These are phyloP conservation scores for Gadopsis marmoratus DNA, from an alignment of 2,797 vertebrate species.

Conservation along the genomic window DNA sequence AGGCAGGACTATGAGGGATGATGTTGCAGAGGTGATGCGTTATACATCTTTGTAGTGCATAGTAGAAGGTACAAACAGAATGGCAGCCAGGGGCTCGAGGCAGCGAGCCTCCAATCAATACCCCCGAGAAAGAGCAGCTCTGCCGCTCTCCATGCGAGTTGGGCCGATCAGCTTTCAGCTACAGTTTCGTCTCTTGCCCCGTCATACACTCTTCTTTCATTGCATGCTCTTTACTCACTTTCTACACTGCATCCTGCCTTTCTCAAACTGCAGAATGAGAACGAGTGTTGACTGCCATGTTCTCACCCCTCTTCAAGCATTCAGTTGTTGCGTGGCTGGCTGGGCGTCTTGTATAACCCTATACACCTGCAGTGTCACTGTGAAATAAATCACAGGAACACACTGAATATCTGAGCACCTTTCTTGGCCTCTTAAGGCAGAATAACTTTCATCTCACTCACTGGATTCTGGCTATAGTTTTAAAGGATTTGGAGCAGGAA, in stretches of 20 bases:
- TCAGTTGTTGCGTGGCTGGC: conserved; percentile 20
- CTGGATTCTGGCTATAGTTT: conserved; percentile 58
- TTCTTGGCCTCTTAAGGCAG: conserved; percentile 50
- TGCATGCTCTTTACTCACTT: conserved; percentile 16
- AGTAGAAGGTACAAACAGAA: conserved; percentile 46
- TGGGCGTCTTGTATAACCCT: conserved; percentile 32
- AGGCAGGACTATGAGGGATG: conserved; percentile 40
- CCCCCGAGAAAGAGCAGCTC: conserved; percentile 63
- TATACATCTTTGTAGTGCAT: conserved; percentile 43
- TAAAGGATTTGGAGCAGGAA: conserved; percentile 17
- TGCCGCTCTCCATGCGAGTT: conserved; percentile 47
- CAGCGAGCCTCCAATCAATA: conserved; percentile 75
- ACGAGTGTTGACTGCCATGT: conserved; percentile 25
- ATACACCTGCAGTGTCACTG: conserved; percentile 24
- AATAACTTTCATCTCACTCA: conserved; percentile 52
- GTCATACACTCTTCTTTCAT: conserved; percentile 23
- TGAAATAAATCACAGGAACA: conserved; percentile 28
- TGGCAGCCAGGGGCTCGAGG: conserved; percentile 39
- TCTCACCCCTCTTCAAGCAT: conserved; percentile 17
- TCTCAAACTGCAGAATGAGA: not conserved
- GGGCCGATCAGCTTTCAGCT: conserved; percentile 74
- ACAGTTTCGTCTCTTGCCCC: conserved; percentile 47
- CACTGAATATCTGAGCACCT: conserved; percentile 49
- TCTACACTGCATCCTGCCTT: not conserved
- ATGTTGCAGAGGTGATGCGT: conserved; percentile 20